A percentile compares a stretch with the other conserved stretches of the same genome.
phyloP scores from a whole-genome alignment of 92 coral and sea anemone genomes.

The Zoanthus sansibaricus region DNA sequence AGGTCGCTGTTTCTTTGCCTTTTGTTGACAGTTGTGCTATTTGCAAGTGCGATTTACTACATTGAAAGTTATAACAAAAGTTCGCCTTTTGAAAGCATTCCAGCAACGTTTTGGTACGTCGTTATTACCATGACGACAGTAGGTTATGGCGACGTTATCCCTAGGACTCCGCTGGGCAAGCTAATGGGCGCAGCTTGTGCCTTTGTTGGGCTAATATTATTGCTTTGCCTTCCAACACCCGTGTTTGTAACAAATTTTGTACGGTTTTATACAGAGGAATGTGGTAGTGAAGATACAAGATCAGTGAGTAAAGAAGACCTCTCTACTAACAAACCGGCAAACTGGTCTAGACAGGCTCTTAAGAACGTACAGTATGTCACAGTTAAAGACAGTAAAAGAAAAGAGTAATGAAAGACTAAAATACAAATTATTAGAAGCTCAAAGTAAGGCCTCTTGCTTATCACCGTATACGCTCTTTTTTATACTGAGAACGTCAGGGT shows the following conservation, averaged over 20 bases:
- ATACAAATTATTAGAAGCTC: no score
- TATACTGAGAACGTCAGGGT: no score
- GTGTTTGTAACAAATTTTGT: conserved; percentile 86
- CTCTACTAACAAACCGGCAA: not conserved
- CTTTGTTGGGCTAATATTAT: conserved; percentile 75
- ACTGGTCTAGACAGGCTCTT: conserved; percentile 5
- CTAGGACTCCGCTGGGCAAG: conserved; percentile 79
- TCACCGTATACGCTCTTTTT: no score
- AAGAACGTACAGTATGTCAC: conserved; percentile 33
- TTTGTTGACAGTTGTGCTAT: conserved; percentile 74
- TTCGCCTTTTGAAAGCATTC: conserved; percentile 74
- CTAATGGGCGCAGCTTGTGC: conserved; percentile 78
- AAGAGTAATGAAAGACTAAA: not conserved
- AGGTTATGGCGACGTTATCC: conserved; percentile 94
- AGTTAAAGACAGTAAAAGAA: conserved; percentile 1
- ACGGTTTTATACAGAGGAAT: conserved; percentile 71
- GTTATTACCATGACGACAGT: conserved; percentile 96
- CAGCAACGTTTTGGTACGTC: conserved; percentile 86
- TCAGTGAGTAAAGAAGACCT: not conserved
- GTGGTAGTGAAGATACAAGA: conserved; percentile 1
- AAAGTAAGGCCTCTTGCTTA: no score
- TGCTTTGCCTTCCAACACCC: conserved; percentile 88
- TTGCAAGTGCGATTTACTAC: conserved; percentile 78
- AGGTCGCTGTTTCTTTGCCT: conserved; percentile 72
- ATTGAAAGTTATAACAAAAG: conserved; percentile 61